A percentile compares a stretch with the other conserved stretches of the same genome.
Conservation (phyloP, 2,113 vertebrate species). For the zebrafish (Danio rerio) region GRCz12tu NC_133179.1:3542501-3543000, state of each 20-base stretch:
- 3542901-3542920: no score
- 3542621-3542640: no score
- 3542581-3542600: no score
- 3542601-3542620: no score
- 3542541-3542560: no score
- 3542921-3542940: background rate
- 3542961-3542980: background rate
- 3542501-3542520: no score
- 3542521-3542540: no score
- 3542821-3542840: background rate
- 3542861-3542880: background rate
- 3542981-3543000: background rate
- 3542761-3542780: background rate
- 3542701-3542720: no score
- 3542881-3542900: background rate
- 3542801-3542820: background rate
- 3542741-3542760: no score
- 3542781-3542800: background rate
- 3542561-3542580: no score
- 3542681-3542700: background rate
- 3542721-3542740: no score
- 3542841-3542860: background rate
- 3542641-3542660: background rate
- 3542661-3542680: background rate
- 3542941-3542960: background rate